These are phyloP conservation scores for Myiozetetes cayanensis DNA, from an alignment of 2,113 vertebrate species.

Conservation along the genomic window DNA sequence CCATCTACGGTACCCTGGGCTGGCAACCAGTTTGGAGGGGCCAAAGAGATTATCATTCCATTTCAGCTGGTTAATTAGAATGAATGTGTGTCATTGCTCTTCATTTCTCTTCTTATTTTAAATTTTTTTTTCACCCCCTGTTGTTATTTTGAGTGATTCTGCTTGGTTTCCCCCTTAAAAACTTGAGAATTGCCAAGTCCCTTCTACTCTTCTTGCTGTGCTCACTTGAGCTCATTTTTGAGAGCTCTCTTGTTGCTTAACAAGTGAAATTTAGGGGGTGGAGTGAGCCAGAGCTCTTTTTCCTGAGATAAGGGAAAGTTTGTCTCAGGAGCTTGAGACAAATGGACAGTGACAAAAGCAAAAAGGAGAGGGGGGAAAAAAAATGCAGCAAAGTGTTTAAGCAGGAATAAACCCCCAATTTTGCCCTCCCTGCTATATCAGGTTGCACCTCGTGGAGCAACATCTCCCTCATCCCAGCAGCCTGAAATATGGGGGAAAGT, in stretches of 20 bases:
- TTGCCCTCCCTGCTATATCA: not conserved
- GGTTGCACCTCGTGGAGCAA: not conserved
- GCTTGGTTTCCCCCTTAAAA: not conserved
- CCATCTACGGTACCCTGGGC: slow-evolving; percentile 77
- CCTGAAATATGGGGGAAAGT: not conserved
- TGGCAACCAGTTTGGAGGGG: not conserved
- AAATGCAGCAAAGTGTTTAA: not conserved
- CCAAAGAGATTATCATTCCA: not conserved
- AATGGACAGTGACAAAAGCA: not conserved
- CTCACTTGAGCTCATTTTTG: not conserved
- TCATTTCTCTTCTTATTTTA: not conserved
- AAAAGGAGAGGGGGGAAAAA: not conserved
- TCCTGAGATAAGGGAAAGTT: not conserved
- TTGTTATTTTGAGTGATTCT: not conserved
- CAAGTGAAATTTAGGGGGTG: not conserved
- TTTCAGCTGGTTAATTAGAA: not conserved
- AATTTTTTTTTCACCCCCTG: not conserved
- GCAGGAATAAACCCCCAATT: not conserved
- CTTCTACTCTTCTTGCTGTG: not conserved
- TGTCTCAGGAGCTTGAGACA: not conserved
- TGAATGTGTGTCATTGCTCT: not conserved
- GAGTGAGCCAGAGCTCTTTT: not conserved
- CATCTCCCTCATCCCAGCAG: fast-evolving
- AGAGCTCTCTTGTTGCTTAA: not conserved
- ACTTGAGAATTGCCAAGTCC: not conserved